phyloP scores from a whole-genome alignment of 2,113 vertebrate species.

The Mirza zaza region DNA sequence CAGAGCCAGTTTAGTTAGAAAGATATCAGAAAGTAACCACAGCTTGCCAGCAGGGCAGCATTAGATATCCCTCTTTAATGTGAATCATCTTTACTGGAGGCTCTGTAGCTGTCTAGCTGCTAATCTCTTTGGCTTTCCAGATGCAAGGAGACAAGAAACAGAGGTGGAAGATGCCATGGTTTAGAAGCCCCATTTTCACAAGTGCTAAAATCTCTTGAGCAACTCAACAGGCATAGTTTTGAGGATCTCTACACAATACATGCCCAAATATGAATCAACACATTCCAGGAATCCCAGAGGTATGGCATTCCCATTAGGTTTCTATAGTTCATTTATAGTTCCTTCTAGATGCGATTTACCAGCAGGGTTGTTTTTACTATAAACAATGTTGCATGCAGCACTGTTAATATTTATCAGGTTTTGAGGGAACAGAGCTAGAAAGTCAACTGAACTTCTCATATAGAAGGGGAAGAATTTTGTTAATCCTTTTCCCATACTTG shows the following conservation, averaged over 20 bases:
- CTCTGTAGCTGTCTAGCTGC: background rate
- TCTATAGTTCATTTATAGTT: background rate
- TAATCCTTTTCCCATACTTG: background rate
- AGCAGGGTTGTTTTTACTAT: background rate
- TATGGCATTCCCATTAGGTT: background rate
- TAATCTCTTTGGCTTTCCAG: background rate
- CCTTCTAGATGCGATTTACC: background rate
- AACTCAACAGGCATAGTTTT: background rate
- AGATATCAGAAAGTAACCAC: background rate
- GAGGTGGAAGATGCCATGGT: background rate
- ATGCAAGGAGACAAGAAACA: background rate
- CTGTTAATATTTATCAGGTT: background rate
- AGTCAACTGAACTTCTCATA: background rate
- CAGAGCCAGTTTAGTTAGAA: background rate
- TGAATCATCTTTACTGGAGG: background rate
- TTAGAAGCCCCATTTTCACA: background rate
- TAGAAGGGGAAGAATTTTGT: background rate
- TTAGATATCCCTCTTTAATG: background rate
- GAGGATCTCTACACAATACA: background rate
- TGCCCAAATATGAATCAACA: background rate
- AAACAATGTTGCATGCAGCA: background rate
- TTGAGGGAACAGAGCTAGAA: background rate
- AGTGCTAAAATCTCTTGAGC: background rate
- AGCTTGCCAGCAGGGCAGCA: background rate
- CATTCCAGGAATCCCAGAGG: background rate